Evolutionary conservation across 2,888 invertebrate genomes (phyloP).

Genomic region (Artemia sinica): DNA sequence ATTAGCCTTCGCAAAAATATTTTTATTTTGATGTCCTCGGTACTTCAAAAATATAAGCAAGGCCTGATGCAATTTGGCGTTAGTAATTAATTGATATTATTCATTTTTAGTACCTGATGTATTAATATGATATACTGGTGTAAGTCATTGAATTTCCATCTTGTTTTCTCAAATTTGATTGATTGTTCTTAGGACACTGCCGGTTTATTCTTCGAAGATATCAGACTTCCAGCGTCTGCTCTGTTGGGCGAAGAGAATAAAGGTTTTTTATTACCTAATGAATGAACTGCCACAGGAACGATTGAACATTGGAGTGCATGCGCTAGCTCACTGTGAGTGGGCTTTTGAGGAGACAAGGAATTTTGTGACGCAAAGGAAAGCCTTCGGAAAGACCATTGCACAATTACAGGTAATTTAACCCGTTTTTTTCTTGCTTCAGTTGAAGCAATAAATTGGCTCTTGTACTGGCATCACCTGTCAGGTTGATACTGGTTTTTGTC

Average conservation of each 20-base stretch:
- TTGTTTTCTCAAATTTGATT: conserved; percentile 2
- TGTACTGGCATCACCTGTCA: no score
- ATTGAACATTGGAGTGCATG: conserved; percentile 31
- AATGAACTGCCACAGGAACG: conserved; percentile 35
- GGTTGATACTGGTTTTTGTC: no score
- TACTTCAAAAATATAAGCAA: no score
- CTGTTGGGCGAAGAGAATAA: conserved; percentile 32
- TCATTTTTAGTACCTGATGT: background rate
- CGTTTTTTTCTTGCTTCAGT: no score
- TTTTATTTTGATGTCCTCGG: no score
- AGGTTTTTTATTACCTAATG: conserved; percentile 32
- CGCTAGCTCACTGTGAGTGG: conserved; percentile 31
- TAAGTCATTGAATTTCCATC: background rate
- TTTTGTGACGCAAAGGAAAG: conserved; percentile 33
- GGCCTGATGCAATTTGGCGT: background rate
- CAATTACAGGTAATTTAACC: conserved; percentile 30
- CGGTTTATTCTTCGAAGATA: conserved; percentile 34
- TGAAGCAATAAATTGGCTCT: no score
- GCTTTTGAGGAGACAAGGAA: conserved; percentile 34
- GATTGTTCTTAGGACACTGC: conserved; percentile 31
- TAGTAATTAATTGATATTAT: background rate
- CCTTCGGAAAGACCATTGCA: conserved; percentile 33
- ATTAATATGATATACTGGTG: background rate
- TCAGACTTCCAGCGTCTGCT: conserved; percentile 31
- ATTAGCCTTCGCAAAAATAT: no score